These are phyloP conservation scores for Xiphorhynchus erythropygius DNA, from an alignment of 2,797 vertebrate genomes.

Conservation along the genomic window DNA sequence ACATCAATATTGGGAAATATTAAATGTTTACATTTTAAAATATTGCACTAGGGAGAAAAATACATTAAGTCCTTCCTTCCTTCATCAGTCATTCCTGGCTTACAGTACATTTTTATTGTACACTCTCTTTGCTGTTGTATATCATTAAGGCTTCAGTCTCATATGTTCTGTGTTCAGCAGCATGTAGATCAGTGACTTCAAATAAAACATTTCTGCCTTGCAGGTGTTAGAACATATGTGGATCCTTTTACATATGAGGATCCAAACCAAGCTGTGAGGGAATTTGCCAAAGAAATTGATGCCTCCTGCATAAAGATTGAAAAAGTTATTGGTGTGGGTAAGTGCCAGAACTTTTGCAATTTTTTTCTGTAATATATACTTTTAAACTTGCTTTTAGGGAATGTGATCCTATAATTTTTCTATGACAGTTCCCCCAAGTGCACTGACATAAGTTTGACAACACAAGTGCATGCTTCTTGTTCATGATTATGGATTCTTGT, in stretches of 20 bases:
- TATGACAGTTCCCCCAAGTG: not conserved
- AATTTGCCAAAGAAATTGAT: constrained; percentile 98
- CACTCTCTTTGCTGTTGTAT: constrained; percentile 46
- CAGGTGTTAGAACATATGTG: constrained; percentile 96
- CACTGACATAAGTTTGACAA: not conserved
- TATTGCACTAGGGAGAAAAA: not conserved
- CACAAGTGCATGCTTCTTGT: not conserved
- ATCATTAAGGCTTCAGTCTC: constrained; percentile 53
- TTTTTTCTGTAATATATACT: not conserved
- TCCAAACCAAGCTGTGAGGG: constrained; percentile 95
- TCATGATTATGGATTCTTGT: not conserved
- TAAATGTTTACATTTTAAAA: not conserved
- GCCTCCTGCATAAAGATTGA: constrained; percentile 98
- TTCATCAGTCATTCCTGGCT: constrained; percentile 53
- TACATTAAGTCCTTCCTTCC: not conserved
- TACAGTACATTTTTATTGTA: constrained; percentile 44
- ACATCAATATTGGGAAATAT: not conserved
- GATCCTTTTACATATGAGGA: constrained; percentile 98
- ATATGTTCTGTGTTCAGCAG: constrained; percentile 65
- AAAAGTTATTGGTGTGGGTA: constrained; percentile 98
- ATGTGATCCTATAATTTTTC: not conserved
- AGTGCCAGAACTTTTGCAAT: constrained; percentile 64
- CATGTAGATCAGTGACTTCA: constrained; percentile 54
- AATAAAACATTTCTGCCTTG: constrained; percentile 56
- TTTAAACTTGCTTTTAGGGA: constrained; percentile 15